phyloP scores from a whole-genome alignment of 2,113 vertebrate species.

The Eublepharis macularius region DNA sequence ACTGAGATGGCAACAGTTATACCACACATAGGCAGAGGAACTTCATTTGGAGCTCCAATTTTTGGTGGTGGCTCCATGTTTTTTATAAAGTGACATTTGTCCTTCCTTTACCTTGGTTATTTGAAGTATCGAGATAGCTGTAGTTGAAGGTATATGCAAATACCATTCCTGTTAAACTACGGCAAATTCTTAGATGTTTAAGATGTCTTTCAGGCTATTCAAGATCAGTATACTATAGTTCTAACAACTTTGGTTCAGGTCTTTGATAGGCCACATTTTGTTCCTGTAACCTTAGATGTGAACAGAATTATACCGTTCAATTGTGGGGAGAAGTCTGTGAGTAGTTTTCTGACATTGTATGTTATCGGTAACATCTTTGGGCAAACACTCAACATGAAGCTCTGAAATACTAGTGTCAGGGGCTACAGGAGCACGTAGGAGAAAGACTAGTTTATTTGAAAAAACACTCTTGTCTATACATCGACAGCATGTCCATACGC shows the following conservation, averaged over 20 bases:
- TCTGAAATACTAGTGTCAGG: background rate
- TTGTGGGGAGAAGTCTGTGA: constrained; percentile 5
- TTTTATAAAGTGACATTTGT: background rate
- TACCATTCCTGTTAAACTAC: background rate
- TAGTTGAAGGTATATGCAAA: background rate
- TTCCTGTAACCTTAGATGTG: constrained; percentile 5
- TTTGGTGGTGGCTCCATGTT: background rate
- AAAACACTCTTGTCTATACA: constrained; percentile 35
- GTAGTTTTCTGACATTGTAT: background rate
- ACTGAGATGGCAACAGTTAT: background rate
- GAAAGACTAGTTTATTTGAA: background rate
- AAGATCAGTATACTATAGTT: constrained; percentile 11
- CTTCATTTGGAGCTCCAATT: background rate
- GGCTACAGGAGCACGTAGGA: background rate
- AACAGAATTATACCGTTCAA: constrained; percentile 3
- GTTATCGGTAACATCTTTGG: constrained; percentile 20
- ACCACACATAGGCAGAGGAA: background rate
- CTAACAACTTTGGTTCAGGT: constrained; percentile 27
- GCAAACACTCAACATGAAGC: background rate
- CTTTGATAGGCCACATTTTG: background rate
- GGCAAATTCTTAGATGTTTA: background rate
- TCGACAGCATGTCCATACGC: constrained; percentile 9
- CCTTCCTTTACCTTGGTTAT: background rate
- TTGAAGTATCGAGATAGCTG: background rate
- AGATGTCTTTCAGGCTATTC: background rate